Evolutionary conservation across 2,888 invertebrate genomes (phyloP).

Genomic region (Syrphus vitripennis): DNA sequence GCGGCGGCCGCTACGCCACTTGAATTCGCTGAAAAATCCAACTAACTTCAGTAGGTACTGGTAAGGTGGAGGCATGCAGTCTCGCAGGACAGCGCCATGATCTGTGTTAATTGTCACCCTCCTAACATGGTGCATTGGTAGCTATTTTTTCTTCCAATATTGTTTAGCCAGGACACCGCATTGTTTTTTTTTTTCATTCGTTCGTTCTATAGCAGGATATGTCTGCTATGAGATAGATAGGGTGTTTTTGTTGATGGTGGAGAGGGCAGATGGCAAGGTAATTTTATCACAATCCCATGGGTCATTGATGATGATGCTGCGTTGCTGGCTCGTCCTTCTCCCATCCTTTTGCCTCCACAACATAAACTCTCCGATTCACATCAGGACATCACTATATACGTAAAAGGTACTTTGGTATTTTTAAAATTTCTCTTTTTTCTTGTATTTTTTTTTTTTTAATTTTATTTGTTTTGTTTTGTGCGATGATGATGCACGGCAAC

Average conservation of each 20-base stretch:
- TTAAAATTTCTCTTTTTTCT: conserved; percentile 40
- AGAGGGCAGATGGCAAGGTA: conserved; percentile 70
- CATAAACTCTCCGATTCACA: conserved; percentile 29
- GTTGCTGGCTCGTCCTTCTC: background rate
- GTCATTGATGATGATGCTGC: conserved; percentile 69
- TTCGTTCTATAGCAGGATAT: conserved; percentile 10
- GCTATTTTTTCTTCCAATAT: conserved; percentile 18
- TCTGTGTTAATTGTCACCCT: conserved; percentile 71
- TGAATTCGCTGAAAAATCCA: conserved; percentile 27
- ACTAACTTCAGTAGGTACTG: background rate
- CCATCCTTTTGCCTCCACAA: conserved; percentile 31
- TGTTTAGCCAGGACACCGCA: conserved; percentile 22
- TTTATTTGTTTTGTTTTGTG: conserved; percentile 32
- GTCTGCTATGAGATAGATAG: background rate
- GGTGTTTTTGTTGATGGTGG: conserved; percentile 16
- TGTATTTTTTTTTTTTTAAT: conserved; percentile 15
- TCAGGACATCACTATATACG: conserved; percentile 22
- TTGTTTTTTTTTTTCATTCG: conserved; percentile 28
- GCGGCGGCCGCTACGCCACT: background rate
- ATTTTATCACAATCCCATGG: conserved; percentile 71
- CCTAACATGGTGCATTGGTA: conserved; percentile 49
- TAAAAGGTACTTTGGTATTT: conserved; percentile 47
- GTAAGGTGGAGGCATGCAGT: conserved; percentile 2
- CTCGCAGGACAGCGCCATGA: conserved; percentile 60
- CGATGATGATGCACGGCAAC: conserved; percentile 12